Evolutionary conservation across 1,140 invertebrate genomes (phyloP), one percentile per base, ranked within the genome.

Genomic region (Drosophila sechellia): DNA sequence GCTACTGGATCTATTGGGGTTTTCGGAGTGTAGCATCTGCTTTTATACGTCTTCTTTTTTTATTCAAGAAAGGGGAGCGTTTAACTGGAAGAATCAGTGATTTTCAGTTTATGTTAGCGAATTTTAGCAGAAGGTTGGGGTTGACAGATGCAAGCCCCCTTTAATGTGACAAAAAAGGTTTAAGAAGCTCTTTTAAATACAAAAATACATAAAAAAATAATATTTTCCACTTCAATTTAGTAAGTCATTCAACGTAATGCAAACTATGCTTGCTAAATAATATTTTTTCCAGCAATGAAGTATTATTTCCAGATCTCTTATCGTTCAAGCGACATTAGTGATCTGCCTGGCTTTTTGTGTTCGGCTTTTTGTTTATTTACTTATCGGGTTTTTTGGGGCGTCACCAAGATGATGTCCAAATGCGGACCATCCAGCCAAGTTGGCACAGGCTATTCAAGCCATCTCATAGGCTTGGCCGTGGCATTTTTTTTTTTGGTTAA

Each of bases 381-480:
- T 31, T 69, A 34, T 64, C 57, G 56, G 31, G 58, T 63, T 57
- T 57, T 57, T 57, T 11, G 70, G 72, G 77, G 77, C 77, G 77
- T 80, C 77, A 61, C 52, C 70, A 77, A 76, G 53, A 45, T 80
- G 77, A 77, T 75, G 78, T 70, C 77, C 79, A 65, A 31, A 17
- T 56, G 39, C 54, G 40, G 43, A 46, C 45, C 12, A 48, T 25
- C 25, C 39, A 60, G 69, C 70, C 63, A 79, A 69, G 15, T 45
- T 22, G 54, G 54, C 42, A 40, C 22, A 55, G 53, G 48, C 50
- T 17, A 58, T 27, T 42, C 37, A 27, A 17, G 61, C 72, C 31
- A 35, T 45, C 64, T 40, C 43, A 54, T 69, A 65, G 73, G 73
- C 53, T 63, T 69, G 72, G 72, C 53, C 63, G 39, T 46, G 52